Conservation (phyloP, 2,113 vertebrate species). For the Andinoacara biseriatus region DNA sequence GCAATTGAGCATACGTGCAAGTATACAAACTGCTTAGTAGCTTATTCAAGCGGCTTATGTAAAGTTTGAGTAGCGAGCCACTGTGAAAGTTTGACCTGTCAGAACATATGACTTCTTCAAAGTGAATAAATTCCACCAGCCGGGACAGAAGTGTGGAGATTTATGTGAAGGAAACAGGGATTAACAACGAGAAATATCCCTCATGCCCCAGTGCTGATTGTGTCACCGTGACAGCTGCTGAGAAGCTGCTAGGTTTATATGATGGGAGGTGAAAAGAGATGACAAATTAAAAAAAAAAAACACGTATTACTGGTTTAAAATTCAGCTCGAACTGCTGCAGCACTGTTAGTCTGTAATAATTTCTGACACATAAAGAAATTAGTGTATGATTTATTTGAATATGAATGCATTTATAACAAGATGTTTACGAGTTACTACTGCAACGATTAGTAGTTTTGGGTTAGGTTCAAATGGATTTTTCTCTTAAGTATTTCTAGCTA, state of each 20-base stretch:
- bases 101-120: slow-evolving; percentile 38
- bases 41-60: slow-evolving; percentile 34
- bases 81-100: slow-evolving; percentile 44
- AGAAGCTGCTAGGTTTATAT: slow-evolving; percentile 41
- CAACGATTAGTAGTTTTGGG: neutral
- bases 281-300: slow-evolving; percentile 5
- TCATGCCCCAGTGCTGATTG: slow-evolving; percentile 22
- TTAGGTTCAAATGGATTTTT: neutral
- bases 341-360: neutral
- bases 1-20: slow-evolving; percentile 4
- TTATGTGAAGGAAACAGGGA: slow-evolving; percentile 54
- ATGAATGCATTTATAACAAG: neutral
- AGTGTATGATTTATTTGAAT: neutral
- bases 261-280: slow-evolving; percentile 39
- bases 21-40: slow-evolving; percentile 23
- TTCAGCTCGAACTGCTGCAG: slow-evolving; percentile 9
- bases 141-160: slow-evolving; percentile 24
- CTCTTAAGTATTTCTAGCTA: neutral
- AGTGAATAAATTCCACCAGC: slow-evolving; percentile 46
- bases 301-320: slow-evolving; percentile 50
- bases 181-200: slow-evolving; percentile 40
- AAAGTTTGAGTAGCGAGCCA: slow-evolving; percentile 32
- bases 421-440: neutral
- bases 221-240: slow-evolving; percentile 41
- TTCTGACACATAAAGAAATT: neutral